A percentile compares a stretch with the other conserved stretches of the same genome.
These are phyloP conservation scores for Catocala sponsa DNA, from an alignment of 2,888 invertebrate species.

Conservation along the genomic window DNA sequence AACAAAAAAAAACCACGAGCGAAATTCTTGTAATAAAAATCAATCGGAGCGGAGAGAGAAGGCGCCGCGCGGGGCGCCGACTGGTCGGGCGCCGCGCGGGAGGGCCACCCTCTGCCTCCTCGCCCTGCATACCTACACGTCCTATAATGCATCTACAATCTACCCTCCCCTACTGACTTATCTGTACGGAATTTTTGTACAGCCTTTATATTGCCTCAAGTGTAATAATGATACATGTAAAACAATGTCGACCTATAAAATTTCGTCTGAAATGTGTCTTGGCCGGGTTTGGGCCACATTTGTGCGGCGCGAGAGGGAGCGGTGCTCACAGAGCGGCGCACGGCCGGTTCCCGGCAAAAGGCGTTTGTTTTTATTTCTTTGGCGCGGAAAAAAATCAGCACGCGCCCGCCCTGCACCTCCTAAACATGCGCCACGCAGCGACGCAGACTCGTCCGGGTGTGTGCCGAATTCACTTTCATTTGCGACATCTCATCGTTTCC, in stretches of 20 bases:
- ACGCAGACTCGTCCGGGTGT: conserved; percentile 85
- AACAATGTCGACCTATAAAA: conserved; percentile 18
- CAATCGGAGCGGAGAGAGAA: conserved; percentile 88
- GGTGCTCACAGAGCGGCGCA: conserved; percentile 51
- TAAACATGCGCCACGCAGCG: conserved; percentile 89
- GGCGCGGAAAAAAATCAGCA: conserved; percentile 85
- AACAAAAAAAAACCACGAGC: conserved; percentile 85
- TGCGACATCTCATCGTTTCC: conserved; percentile 85
- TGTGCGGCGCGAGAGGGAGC: conserved; percentile 33
- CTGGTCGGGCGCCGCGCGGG: conserved; percentile 73
- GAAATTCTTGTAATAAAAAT: conserved; percentile 89
- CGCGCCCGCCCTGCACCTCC: conserved; percentile 87
- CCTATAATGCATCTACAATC: conserved; percentile 77
- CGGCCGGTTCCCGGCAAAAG: conserved; percentile 81
- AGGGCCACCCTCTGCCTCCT: conserved; percentile 58
- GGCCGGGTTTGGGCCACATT: conserved; percentile 16
- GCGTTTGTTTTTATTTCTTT: conserved; percentile 88
- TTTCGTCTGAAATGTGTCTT: conserved; percentile 10
- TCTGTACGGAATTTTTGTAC: conserved; percentile 28
- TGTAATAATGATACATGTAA: conserved; percentile 21
- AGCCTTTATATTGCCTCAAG: conserved; percentile 28
- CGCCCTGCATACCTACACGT: conserved; percentile 68
- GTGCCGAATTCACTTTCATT: conserved; percentile 88
- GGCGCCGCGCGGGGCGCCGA: conserved; percentile 84
- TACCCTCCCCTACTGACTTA: conserved; percentile 62